phyloP scores from a whole-genome alignment of 2,113 vertebrate genomes.

The Coturnix japonica region DNA sequence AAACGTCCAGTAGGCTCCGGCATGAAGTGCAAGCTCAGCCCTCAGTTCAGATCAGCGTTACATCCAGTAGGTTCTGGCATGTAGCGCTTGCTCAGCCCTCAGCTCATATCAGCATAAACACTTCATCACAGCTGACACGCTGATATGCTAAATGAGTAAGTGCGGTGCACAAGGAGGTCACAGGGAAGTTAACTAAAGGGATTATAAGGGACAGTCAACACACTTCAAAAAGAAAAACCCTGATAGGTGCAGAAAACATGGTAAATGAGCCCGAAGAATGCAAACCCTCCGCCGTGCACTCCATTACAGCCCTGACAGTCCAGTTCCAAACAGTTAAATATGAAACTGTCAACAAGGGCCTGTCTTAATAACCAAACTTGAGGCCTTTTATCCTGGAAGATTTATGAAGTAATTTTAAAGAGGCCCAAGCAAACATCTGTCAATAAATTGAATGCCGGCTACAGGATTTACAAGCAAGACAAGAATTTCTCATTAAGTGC shows the following conservation, averaged over 20 bases:
- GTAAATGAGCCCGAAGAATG: conserved; percentile 32
- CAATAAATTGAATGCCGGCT: conserved; percentile 89
- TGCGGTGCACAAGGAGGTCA: conserved; percentile 65
- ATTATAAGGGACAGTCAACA: conserved; percentile 67
- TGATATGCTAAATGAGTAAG: conserved; percentile 63
- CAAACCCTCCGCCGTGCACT: conserved; percentile 20
- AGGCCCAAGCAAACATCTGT: conserved; percentile 91
- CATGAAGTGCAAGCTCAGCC: conserved; percentile 64
- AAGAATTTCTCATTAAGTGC: conserved; percentile 91
- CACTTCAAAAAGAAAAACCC: conserved; percentile 58
- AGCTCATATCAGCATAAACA: conserved; percentile 74
- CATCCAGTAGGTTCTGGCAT: conserved; percentile 44
- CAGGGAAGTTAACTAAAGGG: conserved; percentile 68
- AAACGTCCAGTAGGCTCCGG: conserved; percentile 42
- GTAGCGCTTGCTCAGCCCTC: conserved; percentile 62
- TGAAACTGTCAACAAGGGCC: conserved; percentile 86
- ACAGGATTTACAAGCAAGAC: conserved; percentile 90
- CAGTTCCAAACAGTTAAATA: conserved; percentile 83
- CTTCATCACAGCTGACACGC: conserved; percentile 74
- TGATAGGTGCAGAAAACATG: conserved; percentile 27
- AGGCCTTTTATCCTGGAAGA: conserved; percentile 88
- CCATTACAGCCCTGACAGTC: conserved; percentile 57
- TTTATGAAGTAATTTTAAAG: conserved; percentile 93
- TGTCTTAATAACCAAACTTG: conserved; percentile 88
- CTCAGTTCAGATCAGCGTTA: conserved; percentile 44